Base-by-base conservation (phyloP, 2,797 vertebrate species). In the Microctenopoma lineatum region DNA sequence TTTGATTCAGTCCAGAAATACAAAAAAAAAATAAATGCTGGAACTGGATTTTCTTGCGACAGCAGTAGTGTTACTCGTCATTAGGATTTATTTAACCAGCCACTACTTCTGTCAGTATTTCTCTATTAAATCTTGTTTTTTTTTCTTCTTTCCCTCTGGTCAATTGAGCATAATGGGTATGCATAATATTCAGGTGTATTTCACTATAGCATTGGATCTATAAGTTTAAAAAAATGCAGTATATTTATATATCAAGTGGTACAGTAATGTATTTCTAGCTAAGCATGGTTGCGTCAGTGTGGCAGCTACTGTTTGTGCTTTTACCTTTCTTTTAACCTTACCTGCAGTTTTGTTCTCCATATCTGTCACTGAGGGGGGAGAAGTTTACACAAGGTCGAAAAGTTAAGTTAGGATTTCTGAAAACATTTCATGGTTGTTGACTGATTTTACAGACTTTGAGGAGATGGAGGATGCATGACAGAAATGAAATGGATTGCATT, bases 221-320 rank as follows among this genome's bases (percentile, higher is more conserved):
- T 86, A 79, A 79, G 74, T 83, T 84, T 63, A 53, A 87, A 81
- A 73, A 83, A 90, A 92, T 90, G 91, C 92, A 91, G 93, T 93
- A 90, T 92, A 92, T 92, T 90, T 90, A 87, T 89, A 92, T 86
- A 90, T 87, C 88, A 86, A 92, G 87, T 89, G 87, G 90, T 90
- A 90, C 88, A 92, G 84, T 92, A 81, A 89, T 92, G 89, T 92
- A 91, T 91, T 92, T 90, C 87, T 90, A 91, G 89, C 91, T 84
- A 91, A 91, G 92, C 92, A 93, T 93, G 92, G 92, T 94, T 90
- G 92, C 90, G 87, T 92, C 89, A 86, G 70, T 90, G 89, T 90
- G 88, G 90, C 90, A 92, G 90, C 91, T 94, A 92, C 87, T 87
- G 88, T 91, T 91, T 89, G 81, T 87, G 87, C 84, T 93, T 91